phyloP scores from a whole-genome alignment of 2,797 vertebrate genomes.

The Rhabdophis nuchalis region DNA sequence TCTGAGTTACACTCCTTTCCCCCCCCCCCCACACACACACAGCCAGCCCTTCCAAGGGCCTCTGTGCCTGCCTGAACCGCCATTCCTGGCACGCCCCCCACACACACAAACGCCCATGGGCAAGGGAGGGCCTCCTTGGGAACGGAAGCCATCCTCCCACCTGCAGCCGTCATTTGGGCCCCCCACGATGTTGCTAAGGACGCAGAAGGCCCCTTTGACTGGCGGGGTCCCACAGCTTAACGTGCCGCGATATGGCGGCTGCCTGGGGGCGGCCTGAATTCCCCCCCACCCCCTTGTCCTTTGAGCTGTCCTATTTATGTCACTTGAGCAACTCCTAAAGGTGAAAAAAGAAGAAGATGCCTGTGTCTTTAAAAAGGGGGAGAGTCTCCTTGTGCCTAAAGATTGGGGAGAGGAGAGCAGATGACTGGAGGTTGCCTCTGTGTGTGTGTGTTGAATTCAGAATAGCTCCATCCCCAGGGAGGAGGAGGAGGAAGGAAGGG shows the following conservation, averaged over 20 bases:
- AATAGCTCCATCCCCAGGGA: not conserved
- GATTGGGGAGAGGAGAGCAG: not conserved
- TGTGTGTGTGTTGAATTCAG: not conserved
- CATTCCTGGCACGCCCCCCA: slow-evolving; percentile 63
- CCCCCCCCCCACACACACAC: slow-evolving; percentile 30
- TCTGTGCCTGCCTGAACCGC: slow-evolving; percentile 71
- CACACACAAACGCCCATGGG: slow-evolving; percentile 65
- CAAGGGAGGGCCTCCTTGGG: slow-evolving; percentile 73
- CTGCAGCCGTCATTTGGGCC: slow-evolving; percentile 67
- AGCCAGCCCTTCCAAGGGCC: slow-evolving; percentile 71
- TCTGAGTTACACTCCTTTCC: slow-evolving; percentile 73
- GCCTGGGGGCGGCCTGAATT: slow-evolving; percentile 68
- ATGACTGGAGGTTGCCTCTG: accelerated
- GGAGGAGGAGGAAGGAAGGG: not conserved
- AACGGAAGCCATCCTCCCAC: slow-evolving; percentile 74
- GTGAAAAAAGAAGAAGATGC: slow-evolving; percentile 72
- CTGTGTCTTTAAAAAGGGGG: slow-evolving; percentile 43
- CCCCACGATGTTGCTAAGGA: slow-evolving; percentile 67
- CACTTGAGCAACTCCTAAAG: slow-evolving; percentile 76
- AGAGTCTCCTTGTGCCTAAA: slow-evolving; percentile 14
- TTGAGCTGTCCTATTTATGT: slow-evolving; percentile 75
- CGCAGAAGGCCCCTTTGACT: slow-evolving; percentile 74
- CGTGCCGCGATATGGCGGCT: slow-evolving; percentile 67
- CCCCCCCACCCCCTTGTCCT: slow-evolving; percentile 68
- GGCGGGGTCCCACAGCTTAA: slow-evolving; percentile 70